Evolutionary conservation across 2,113 vertebrate species (phyloP).

Genomic region (Ascaphus truei): DNA sequence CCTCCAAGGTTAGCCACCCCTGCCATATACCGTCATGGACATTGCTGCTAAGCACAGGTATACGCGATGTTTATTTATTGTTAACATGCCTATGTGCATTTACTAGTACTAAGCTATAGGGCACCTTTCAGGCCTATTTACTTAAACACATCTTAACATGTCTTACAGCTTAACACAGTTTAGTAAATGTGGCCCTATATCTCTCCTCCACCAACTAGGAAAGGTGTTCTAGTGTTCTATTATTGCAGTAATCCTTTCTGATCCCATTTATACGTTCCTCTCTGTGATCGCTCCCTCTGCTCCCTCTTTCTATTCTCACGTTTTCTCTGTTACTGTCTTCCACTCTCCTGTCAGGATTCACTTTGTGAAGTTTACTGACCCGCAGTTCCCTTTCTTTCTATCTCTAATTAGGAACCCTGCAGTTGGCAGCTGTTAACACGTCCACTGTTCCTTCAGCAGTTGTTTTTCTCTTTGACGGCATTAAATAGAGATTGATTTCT

Average conservation of each 20-base stretch:
- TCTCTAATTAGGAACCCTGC: slow-evolving; percentile 23
- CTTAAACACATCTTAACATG: slow-evolving; percentile 8
- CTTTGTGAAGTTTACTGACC: slow-evolving; percentile 33
- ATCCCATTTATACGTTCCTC: not conserved
- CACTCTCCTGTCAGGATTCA: slow-evolving; percentile 9
- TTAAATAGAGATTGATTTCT: slow-evolving; percentile 35
- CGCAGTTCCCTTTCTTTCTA: slow-evolving; percentile 14
- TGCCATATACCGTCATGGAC: not conserved
- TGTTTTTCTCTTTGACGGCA: slow-evolving; percentile 21
- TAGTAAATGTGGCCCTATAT: not conserved
- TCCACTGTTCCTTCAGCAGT: slow-evolving; percentile 14
- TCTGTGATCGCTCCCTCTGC: not conserved
- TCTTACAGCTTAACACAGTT: not conserved
- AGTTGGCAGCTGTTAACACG: slow-evolving; percentile 24
- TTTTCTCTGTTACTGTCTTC: slow-evolving; percentile 2
- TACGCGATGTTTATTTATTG: slow-evolving; percentile 1
- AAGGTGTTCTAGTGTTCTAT: not conserved
- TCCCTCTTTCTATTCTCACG: not conserved
- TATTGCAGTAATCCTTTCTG: slow-evolving; percentile 23
- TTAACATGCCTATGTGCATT: slow-evolving; percentile 5
- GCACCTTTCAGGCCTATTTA: slow-evolving; percentile 19
- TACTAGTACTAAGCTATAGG: slow-evolving; percentile 7
- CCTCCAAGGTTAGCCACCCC: no score
- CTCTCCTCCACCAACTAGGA: not conserved
- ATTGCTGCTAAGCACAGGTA: not conserved